Evolutionary conservation across 2,113 vertebrate genomes (phyloP).

Genomic region (Pagrus major): DNA sequence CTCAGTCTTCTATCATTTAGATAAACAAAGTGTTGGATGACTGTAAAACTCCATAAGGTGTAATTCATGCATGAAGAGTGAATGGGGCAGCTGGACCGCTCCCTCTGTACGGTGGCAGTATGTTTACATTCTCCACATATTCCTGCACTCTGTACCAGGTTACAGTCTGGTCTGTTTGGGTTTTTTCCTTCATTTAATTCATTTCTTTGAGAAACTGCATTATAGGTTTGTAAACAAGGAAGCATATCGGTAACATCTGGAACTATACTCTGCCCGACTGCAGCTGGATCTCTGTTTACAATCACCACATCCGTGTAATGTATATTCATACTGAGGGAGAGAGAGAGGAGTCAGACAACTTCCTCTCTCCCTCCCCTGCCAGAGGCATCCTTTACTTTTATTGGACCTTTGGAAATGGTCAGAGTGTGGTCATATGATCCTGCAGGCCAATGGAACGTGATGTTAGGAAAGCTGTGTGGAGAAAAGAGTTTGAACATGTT

Average conservation of each 20-base stretch:
- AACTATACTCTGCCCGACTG: background rate
- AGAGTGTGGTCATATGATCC: slow-evolving; percentile 79
- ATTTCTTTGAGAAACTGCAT: background rate
- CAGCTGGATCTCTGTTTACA: slow-evolving; percentile 46
- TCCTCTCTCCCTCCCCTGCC: slow-evolving; percentile 59
- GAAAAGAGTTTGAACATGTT: slow-evolving; percentile 59
- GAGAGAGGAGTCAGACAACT: slow-evolving; percentile 39
- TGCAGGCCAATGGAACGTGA: slow-evolving; percentile 67
- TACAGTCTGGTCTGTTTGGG: slow-evolving; percentile 29
- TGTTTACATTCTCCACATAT: slow-evolving; percentile 69
- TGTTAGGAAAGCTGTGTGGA: slow-evolving; percentile 36
- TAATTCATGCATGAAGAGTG: slow-evolving; percentile 23
- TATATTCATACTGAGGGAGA: slow-evolving; percentile 29
- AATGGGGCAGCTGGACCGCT: slow-evolving; percentile 1
- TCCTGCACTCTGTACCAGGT: slow-evolving; percentile 50
- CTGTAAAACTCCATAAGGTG: slow-evolving; percentile 23
- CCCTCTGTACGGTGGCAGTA: slow-evolving; percentile 11
- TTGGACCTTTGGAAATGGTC: slow-evolving; percentile 79
- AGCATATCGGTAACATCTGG: slow-evolving; percentile 34
- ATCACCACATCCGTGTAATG: slow-evolving; percentile 45
- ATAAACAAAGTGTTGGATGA: slow-evolving; percentile 21
- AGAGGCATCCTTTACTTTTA: slow-evolving; percentile 65
- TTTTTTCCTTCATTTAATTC: background rate
- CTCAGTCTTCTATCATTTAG: slow-evolving; percentile 13
- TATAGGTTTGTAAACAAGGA: slow-evolving; percentile 7